Base-by-base conservation (phyloP, 2,113 vertebrate genomes). In the Bombycilla garrulus region DNA sequence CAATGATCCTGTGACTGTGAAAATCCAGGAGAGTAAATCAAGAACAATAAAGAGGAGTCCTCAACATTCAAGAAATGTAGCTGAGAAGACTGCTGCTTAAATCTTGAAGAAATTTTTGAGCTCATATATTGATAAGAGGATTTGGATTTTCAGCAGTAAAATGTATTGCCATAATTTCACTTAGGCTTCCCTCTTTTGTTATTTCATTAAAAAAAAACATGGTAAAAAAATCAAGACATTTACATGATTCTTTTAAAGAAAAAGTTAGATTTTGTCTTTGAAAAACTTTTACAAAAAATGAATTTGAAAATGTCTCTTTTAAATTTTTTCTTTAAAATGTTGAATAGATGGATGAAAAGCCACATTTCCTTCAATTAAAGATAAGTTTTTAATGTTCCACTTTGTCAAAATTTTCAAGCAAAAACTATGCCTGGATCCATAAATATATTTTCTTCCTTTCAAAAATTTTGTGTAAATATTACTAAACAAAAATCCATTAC, bases 201-300 rank as follows among this genome's bases (percentile, higher is more conserved):
- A 7, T 36, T 36, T 76, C 1, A 18, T 54, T 36, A 12, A 38
- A 38, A 38, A 38, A 38, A 38, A 38, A 10, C 38, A 38, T 8
- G 12, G 5, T 3, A 47, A 26, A 53, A 53, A 61, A 85, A 45
- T 23, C 3, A 70, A 36, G 23, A 14, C 0, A 1, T 16, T 29
- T 58, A 24, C 20, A 23, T 61, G 0, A 18, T 6, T 20, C 35
- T 23, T 77, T 36, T 0, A 12, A 15, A 40, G 6, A 35, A n/a
- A 65, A 5, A 9, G 28, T 35, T 26, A 22, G 1, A 26, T 62
- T 76, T 76, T 72, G 2, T 8, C 6, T 70, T 71, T 53, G 4
- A 54, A 78, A 90, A 51, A 1, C 0, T 3, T 28, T 31, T 54
- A 4, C 4, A 45, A 58, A 44, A 42, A 64, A 8, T 1, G 0